Base-by-base conservation (phyloP, 2,888 invertebrate genomes). In the Prosopocoilus inquinatus region DNA sequence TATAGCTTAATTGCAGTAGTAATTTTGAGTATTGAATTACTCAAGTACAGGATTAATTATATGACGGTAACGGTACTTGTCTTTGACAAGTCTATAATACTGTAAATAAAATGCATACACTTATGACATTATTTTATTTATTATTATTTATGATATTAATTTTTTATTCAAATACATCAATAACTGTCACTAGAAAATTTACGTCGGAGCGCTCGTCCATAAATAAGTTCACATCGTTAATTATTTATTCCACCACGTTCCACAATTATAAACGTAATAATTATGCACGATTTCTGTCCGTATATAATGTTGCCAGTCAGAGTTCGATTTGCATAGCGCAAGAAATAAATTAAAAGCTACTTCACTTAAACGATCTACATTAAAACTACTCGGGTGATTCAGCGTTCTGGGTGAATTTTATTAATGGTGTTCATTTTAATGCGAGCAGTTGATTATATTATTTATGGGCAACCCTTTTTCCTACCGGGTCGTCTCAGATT, bases 281-380 rank as follows among this genome's bases (percentile, higher is more conserved):
- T 41, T 41, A 41, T 41, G 41, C 41, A 41, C 11, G 41, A 41
- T 41, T 41, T 41, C 41, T 41, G 16, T 41, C 41, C 41, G 15
- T 41, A 50, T 41, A 41, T 28, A 41, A 50, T 50, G 41, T 38
- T 12, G 38, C 50, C 20, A 43, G 50, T 50, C 50, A 50, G 13
- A 15, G n/a, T 39, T 38, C 39, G 50, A 50, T 50, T 50, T 50
- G 50, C 50, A 50, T 50, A 20, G 50, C 32, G 28, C 32, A 41
- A 32, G 50, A 50, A 50, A 13, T 39, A 43, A 50, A 50, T 50
- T 50, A 41, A 50, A 50, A 50, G 32, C 50, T 50, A 28, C 50
- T 41, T 39, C 50, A 20, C 43, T 50, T 50, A 50, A 50, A 33
- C 41, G 39, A 41, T 11, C 41, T 13, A 16, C 50, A 50, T 50